Base-by-base conservation (phyloP, 2,888 invertebrate species). In the Beris morrisii region DNA sequence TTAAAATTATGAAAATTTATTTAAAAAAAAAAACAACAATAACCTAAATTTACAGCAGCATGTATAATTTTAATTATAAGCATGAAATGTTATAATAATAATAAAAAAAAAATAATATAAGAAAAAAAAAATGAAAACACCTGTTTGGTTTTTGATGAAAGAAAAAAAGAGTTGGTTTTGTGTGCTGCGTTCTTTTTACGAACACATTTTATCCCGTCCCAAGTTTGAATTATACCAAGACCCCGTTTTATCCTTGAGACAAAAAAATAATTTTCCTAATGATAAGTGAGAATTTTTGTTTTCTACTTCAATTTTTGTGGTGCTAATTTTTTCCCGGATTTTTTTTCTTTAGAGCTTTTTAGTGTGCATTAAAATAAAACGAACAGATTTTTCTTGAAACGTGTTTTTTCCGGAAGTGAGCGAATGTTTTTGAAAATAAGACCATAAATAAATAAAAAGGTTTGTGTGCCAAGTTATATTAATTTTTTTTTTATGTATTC, bases 31-130 rank as follows among this genome's bases (percentile, higher is more conserved):
- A 9, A 30, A 38, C 54, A 30, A 45, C n/a, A 32, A 54, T 13
- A 50, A 53, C 57, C 13, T 63, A 50, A 46, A 67, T 38, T 44
- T 67, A 64, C 53, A 59, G 45, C 13, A 65, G 68, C 68, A 68
- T 68, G 68, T 68, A 68, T 68, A 59, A 22, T 22, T 63, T 59
- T 65, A 65, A 61, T 56, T 59, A 56, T 68, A 68, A 66, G 68
- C 68, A 68, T 68, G 68, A 63, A 68, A 57, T 65, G 65, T 65
- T 58, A 65, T 48, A 48, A 48, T 48, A 13, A 64, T 54, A 64
- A 63, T 52, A 31, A 61, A 56, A 68, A 63, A 31, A 61, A 56
- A 68, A n/a, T 61, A 65, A 65, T 57, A 63, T 56, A 59, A 59
- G 63, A 65, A 63, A 63, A 65, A 44, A 65, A 61, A 57, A 63